These are phyloP conservation scores for Anoura caudifer DNA, from an alignment of 2,113 vertebrate genomes.

Conservation along the genomic window DNA sequence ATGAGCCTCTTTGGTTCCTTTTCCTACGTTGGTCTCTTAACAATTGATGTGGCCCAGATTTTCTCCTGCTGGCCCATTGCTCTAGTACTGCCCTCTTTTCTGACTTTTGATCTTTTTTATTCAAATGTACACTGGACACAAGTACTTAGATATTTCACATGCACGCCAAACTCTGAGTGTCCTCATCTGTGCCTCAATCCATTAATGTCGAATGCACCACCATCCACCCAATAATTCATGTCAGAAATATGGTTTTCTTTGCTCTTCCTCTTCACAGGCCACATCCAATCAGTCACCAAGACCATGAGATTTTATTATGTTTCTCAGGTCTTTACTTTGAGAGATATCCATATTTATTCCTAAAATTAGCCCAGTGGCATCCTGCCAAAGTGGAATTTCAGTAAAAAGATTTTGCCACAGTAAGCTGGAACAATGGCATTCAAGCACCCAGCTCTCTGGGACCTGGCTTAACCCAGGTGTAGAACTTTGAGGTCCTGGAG, in stretches of 20 bases:
- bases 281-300: background rate
- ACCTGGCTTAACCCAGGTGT: background rate
- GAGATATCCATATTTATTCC: background rate
- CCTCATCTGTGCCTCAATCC: background rate
- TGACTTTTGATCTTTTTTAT: background rate
- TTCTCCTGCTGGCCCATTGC: background rate
- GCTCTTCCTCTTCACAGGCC: background rate
- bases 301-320: background rate
- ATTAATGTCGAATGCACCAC: background rate
- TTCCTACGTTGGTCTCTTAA: background rate
- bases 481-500: background rate
- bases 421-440: background rate
- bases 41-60: background rate
- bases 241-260: background rate
- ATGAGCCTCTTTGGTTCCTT: background rate
- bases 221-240: background rate
- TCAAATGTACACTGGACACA: background rate
- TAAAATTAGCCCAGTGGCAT: background rate
- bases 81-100: background rate
- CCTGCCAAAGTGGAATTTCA: background rate
- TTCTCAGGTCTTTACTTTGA: slow-evolving; percentile 33
- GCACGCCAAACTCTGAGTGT: background rate
- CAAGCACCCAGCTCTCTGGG: background rate
- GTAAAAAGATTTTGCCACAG: background rate
- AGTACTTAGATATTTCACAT: background rate